Base-by-base conservation (phyloP, 2,797 vertebrate genomes). In the Ctenochaetus hawaiiensis region DNA sequence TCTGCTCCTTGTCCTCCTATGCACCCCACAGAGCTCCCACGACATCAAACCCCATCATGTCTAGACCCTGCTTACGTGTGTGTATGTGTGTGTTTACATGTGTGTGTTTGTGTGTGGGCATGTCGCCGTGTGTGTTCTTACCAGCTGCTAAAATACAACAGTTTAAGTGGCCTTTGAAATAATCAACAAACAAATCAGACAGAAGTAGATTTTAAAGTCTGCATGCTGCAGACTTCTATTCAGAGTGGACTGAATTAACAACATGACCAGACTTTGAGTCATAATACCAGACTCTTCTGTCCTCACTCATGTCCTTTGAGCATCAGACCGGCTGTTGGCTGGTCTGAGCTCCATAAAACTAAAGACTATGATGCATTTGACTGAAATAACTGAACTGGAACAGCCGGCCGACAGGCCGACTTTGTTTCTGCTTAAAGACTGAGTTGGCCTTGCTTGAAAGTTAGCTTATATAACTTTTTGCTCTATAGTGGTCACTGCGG, bases 1-100 rank as follows among this genome's bases (percentile, higher is more conserved):
- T 17, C 34, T 34, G 30, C 48, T 62, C 37, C 63, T 41, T 12
- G 6, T 69, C 44, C 23, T 47, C 49, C 39, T 13, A 39, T 74
- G 23, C 87, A 54, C 86, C 91, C 89, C 77, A 74, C 77, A 65
- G 85, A 78, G 88, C 78, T 92, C 91, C 90, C 92, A 92, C 92
- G 89, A 90, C 92, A 88, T 91, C 82, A 67, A 76, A 83, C 47
- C 77, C 73, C 61, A 59, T 77, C 75, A 72, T 54, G 80, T 88
- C 76, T 82, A 72, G 81, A 81, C 72, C 75, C 69, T 5, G 54
- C 63, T 72, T 18, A 16, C 22, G 9, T 72, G 48, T 78, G 72
- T 72, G 70, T 68, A 56, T 54, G 47, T 41, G 62, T 52, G 30
- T 30, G 30, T 30, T 3, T 30, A 34, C 20, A 16, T 20, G 9